phyloP scores from a whole-genome alignment of 2,797 vertebrate species.

The Hydrolagus colliei region DNA sequence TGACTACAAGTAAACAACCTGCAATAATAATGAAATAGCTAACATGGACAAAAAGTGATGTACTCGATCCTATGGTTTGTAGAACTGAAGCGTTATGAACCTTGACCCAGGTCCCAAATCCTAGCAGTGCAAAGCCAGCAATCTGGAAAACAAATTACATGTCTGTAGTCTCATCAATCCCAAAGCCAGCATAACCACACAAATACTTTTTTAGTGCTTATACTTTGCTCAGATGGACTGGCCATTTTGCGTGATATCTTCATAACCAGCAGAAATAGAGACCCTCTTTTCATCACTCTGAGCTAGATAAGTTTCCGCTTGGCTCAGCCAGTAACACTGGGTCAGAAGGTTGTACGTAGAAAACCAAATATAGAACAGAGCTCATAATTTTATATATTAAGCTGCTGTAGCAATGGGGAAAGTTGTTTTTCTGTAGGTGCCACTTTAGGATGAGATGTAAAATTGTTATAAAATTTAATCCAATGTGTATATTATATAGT shows the following conservation, averaged over 20 bases:
- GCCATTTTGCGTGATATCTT: background rate
- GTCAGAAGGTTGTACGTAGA: too few species aligned
- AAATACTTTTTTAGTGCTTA: background rate
- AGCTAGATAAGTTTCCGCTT: background rate
- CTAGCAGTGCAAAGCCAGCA: constrained; percentile 18
- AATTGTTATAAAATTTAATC: too few species aligned
- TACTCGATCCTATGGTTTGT: constrained; percentile 4
- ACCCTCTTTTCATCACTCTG: background rate
- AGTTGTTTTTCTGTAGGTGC: too few species aligned
- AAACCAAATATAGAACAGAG: too few species aligned
- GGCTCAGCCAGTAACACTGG: too few species aligned
- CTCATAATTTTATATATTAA: too few species aligned
- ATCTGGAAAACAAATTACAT: constrained; percentile 32
- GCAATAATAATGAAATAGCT: constrained; percentile 20
- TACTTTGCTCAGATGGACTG: background rate
- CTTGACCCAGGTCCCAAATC: constrained; percentile 28
- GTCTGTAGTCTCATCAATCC: too few species aligned
- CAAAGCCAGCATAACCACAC: background rate
- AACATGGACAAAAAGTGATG: background rate
- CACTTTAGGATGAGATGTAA: too few species aligned
- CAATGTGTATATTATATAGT: too few species aligned
- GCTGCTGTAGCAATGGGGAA: too few species aligned
- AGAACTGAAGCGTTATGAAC: constrained; percentile 3
- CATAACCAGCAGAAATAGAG: background rate
- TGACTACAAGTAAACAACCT: rapidly evolving